These are phyloP conservation scores for Hepsetus odoe DNA, from an alignment of 2,113 vertebrate species.

Conservation along the genomic window DNA sequence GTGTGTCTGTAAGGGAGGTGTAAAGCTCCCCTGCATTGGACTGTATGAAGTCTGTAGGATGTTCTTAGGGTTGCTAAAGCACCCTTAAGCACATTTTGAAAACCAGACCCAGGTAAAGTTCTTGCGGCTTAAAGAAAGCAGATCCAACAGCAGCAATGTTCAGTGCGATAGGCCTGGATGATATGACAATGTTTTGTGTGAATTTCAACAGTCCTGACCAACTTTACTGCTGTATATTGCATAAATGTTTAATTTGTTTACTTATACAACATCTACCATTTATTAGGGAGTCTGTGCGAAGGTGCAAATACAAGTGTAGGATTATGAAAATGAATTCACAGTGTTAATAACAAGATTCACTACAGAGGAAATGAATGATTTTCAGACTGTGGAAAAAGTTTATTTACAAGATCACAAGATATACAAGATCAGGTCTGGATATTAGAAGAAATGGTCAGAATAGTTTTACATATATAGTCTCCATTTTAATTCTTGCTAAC, in stretches of 20 bases:
- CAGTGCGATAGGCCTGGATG: neutral
- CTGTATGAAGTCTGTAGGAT: too few species aligned
- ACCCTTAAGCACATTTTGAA: neutral
- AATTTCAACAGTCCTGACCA: neutral
- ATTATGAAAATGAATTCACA: too few species aligned
- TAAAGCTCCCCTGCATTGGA: too few species aligned
- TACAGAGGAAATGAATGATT: too few species aligned
- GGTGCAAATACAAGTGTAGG: neutral
- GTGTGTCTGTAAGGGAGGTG: too few species aligned
- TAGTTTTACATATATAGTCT: slow-evolving; percentile 7
- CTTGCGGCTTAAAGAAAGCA: neutral
- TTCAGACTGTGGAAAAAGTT: too few species aligned
- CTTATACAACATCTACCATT: too few species aligned
- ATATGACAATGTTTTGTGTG: neutral
- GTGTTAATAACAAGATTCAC: too few species aligned
- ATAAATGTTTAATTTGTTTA: neutral
- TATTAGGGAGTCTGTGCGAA: neutral
- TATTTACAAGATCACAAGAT: too few species aligned
- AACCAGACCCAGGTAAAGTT: neutral
- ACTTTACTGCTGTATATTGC: neutral
- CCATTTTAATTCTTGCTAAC: slow-evolving; percentile 16
- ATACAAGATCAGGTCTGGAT: too few species aligned
- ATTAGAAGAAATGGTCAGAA: neutral
- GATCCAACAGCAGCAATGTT: neutral
- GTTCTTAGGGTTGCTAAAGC: too few species aligned